Evolutionary conservation across 2,888 invertebrate genomes (phyloP), one percentile per base, ranked within the genome.

Genomic region (Epirrhoe alternata): DNA sequence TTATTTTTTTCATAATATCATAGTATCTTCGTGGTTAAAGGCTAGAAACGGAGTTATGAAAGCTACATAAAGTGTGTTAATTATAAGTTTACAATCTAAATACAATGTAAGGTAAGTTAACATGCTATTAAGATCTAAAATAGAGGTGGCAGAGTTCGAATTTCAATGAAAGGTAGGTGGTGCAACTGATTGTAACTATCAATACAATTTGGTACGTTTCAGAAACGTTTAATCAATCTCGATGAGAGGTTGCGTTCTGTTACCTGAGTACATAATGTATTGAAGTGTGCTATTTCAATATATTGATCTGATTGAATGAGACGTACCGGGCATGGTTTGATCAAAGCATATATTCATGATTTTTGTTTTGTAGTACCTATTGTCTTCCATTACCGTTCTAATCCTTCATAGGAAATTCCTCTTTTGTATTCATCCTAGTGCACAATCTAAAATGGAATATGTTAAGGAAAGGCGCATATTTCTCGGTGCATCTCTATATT

Each of bases 401-500:
- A 2, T 12, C 38, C 14, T 53, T 51, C 30, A 51, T 51, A 42
- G 12, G 12, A 42, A 4, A 42, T 42, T 12, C 1, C 12, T 12
- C 38, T 4, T 42, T 42, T 42, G 12, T 42, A 42, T 42, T 42
- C 12, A 42, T 42, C 38, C 12, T 42, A 42, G 38, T 12, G 33
- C 5, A 58, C 16, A 47, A 47, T 61, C 57, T 31, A 52, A 42
- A 12, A 55, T 45, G 54, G 50, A 66, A 69, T 65, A 63, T 50
- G 49, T 56, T 66, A 64, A 35, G 58, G 42, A 61, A 68, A 55
- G 53, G 52, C 10, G 54, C 57, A 67, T 62, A 71, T 65, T 62
- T 61, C 45, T 47, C n/a, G 64, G 53, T 67, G 66, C 74, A 74
- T 76, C 74, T 76, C 77, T 74, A 73, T 79, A 82, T 82, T 80